Percentiles rank a stretch among this genome's conserved stretches.
phyloP scores from a whole-genome alignment of 2,888 invertebrate species.

The Archips xylosteana region DNA sequence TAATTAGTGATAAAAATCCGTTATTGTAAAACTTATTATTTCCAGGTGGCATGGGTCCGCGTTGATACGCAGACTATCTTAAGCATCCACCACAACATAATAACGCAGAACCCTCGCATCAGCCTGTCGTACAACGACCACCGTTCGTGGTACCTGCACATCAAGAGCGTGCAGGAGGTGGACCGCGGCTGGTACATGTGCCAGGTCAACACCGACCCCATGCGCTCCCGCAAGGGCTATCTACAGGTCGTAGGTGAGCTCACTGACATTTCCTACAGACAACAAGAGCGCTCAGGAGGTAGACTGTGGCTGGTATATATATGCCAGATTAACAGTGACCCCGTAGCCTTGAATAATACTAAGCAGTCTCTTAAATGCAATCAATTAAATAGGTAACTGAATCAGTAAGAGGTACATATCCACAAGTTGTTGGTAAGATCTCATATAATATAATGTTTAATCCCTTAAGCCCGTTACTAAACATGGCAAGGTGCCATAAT shows the following conservation, averaged over 20 bases:
- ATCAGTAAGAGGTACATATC: background rate
- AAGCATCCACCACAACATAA: conserved; percentile 96
- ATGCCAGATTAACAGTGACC: conserved; percentile 86
- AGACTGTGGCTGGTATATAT: conserved; percentile 95
- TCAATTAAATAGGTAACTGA: background rate
- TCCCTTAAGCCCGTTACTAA: conserved; percentile 22
- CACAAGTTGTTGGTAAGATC: conserved; percentile 8
- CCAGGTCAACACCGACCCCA: conserved; percentile 97
- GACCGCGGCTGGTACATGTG: conserved; percentile 97
- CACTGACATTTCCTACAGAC: conserved; percentile 34
- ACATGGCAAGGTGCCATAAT: conserved; percentile 13
- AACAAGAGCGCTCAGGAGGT: conserved; percentile 94
- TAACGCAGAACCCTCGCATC: conserved; percentile 95
- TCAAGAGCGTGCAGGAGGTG: conserved; percentile 94
- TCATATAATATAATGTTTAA: background rate
- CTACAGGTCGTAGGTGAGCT: conserved; percentile 95
- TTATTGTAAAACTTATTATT: background rate
- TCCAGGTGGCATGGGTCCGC: conserved; percentile 96
- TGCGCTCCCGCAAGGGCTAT: conserved; percentile 95
- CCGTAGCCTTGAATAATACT: no score
- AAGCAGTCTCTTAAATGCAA: no score
- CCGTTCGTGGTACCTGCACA: conserved; percentile 96
- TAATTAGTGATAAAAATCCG: no score
- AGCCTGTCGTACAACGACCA: conserved; percentile 95
- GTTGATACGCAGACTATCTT: conserved; percentile 97